Base-by-base conservation (phyloP, 2,113 vertebrate genomes). In the Lamprotornis superbus region DNA sequence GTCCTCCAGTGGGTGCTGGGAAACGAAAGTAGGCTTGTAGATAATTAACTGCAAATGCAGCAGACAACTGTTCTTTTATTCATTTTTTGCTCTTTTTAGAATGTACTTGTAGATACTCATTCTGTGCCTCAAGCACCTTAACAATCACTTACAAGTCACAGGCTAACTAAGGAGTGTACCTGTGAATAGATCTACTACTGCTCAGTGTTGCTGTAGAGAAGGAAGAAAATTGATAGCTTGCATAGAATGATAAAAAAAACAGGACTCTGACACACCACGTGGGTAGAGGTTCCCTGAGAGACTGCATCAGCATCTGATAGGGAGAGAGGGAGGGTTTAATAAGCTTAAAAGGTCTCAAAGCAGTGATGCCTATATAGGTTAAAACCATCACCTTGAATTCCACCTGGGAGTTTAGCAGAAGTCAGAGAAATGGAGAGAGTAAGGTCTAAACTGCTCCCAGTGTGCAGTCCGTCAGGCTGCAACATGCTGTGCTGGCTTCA, bases 321-420 rank as follows among this genome's bases (percentile, higher is more conserved):
- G 37, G 25, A 83, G 40, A 73, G 44, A 80, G 14, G 4, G 20
- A 78, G 35, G 27, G 11, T 50, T 75, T 83, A 89, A 50, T 68
- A 52, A 85, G n/a, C 37, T 83, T 33, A 44, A 86, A 70, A 76
- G 46, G 15, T 75, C 83, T 92, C 83, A 87, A 49, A 82, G 33
- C 49, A 65, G n/a, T 65, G 35, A 76, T 57, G 49, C 61, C 35
- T 89, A 46, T 80, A 49, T 73, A 76, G 70, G 50, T 90, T 87
- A 87, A 96, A 91, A 63, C 42, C 57, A 76, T 55, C 81, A 90
- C 87, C 74, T 95, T 91, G 40, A 83, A 79, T 84, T 91, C 44
- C 83, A 88, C 61, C 31, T 75, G 89, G 70, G 82, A 95, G 31
- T 49, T 94, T 46, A 76, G 49, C 6, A 73, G 61, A 89, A 71